These are phyloP conservation scores for Tiaroga cobitis DNA, from an alignment of 2,797 vertebrate genomes.

Conservation along the genomic window DNA sequence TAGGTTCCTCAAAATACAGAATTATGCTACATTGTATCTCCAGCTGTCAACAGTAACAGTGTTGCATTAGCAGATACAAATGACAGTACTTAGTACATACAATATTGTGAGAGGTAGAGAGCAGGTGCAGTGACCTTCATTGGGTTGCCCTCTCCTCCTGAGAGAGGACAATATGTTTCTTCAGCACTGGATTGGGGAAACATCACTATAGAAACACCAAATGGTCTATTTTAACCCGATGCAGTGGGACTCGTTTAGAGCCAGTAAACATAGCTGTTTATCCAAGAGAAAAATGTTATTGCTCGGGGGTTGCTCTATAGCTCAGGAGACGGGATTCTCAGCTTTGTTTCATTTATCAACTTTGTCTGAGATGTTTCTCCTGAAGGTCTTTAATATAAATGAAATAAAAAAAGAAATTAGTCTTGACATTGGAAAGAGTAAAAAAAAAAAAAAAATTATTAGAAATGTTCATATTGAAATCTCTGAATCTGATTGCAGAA, in stretches of 20 bases:
- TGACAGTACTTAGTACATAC: constrained; percentile 28
- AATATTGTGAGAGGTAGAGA: constrained; percentile 39
- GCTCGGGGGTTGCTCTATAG: not conserved
- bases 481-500: not conserved
- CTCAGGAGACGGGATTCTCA: not conserved
- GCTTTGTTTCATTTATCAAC: not conserved
- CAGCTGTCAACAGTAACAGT: not conserved
- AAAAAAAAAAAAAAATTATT: constrained; percentile 1
- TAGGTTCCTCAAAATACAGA: constrained; percentile 3
- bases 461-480: not conserved
- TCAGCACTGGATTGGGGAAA: constrained; percentile 46
- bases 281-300: not conserved
- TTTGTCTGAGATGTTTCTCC: constrained; percentile 13
- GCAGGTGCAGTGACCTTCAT: constrained; percentile 27
- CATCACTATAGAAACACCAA: constrained; percentile 76
- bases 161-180: constrained; percentile 40
- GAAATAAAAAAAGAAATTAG: not conserved
- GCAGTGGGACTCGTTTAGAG: constrained; percentile 65
- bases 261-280: constrained; percentile 21
- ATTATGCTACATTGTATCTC: not conserved
- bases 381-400: not conserved
- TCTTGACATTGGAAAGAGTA: not conserved
- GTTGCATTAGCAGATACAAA: constrained; percentile 24
- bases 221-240: constrained; percentile 73
- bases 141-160: constrained; percentile 14